These are phyloP conservation scores for Argyresthia albistria DNA, from an alignment of 2,888 invertebrate species.

Conservation along the genomic window DNA sequence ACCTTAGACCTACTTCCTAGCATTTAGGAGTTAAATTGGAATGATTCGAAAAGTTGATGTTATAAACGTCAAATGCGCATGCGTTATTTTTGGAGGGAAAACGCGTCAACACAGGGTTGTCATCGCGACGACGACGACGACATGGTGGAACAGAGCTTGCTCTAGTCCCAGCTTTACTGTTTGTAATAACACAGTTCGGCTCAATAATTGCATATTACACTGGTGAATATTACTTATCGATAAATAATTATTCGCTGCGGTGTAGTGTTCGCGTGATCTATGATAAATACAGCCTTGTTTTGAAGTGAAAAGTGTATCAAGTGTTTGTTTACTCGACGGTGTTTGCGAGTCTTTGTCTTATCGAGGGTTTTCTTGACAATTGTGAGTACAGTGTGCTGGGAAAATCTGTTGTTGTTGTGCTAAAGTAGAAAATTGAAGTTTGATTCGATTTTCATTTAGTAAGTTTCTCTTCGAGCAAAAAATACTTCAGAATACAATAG, in stretches of 20 bases:
- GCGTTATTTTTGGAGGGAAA: conserved; percentile 66
- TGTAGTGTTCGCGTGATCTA: conserved; percentile 12
- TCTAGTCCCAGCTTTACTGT: conserved; percentile 29
- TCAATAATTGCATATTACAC: conserved; percentile 11
- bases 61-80: conserved; percentile 51
- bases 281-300: conserved; percentile 30
- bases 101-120: conserved; percentile 42
- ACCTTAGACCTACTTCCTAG: conserved; percentile 16
- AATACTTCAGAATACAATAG: too few species aligned
- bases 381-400: too few species aligned
- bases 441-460: too few species aligned
- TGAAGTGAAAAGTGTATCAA: conserved; percentile 18
- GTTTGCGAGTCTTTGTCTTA: not conserved
- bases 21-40: not conserved
- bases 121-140: too few species aligned
- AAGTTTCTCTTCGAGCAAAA: too few species aligned
- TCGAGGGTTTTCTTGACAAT: not conserved
- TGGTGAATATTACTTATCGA: conserved; percentile 21
- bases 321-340: not conserved
- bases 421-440: too few species aligned
- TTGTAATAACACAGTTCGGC: conserved; percentile 10
- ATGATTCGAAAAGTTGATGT: conserved; percentile 11
- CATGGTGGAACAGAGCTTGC: conserved; percentile 19
- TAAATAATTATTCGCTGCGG: conserved; percentile 18
- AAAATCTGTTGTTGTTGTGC: too few species aligned